Percentiles rank a stretch among this genome's conserved stretches.
phyloP scores from a whole-genome alignment of 2,888 invertebrate species.

The Caenorhabditis japonica region DNA sequence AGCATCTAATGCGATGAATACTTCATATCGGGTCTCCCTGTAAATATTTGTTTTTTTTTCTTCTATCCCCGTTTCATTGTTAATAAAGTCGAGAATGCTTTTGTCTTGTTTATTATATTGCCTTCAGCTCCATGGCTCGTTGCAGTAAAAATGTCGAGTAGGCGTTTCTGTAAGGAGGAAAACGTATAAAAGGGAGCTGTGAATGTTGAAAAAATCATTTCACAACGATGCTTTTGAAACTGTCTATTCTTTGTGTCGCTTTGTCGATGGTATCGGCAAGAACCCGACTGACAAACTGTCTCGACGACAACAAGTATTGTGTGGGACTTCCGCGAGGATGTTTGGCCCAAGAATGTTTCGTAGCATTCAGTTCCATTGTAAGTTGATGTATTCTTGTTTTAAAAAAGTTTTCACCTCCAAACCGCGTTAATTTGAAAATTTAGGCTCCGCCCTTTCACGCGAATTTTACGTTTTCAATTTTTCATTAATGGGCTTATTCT shows the following conservation, averaged over 20 bases:
- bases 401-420: too few relatives aligned
- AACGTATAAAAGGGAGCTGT: slow-evolving; percentile 2
- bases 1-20: slow-evolving; percentile 29
- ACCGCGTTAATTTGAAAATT: too few relatives aligned
- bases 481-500: too few relatives aligned
- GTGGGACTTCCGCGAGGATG: slow-evolving; percentile 43
- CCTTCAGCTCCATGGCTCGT: slow-evolving; percentile 2
- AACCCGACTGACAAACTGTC: slow-evolving; percentile 34
- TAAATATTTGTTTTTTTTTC: not conserved
- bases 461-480: too few relatives aligned
- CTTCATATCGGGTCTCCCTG: slow-evolving; percentile 5
- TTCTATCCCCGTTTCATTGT: not conserved
- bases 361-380: slow-evolving; percentile 33
- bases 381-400: not conserved
- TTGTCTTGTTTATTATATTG: slow-evolving; percentile 1
- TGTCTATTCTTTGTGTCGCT: slow-evolving; percentile 12
- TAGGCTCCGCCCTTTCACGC: too few relatives aligned
- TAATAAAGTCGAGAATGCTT: slow-evolving; percentile 17
- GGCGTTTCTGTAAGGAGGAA: too few relatives aligned
- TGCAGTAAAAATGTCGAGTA: slow-evolving; percentile 2
- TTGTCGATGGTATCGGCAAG: slow-evolving; percentile 11
- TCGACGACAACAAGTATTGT: slow-evolving; percentile 40
- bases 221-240: slow-evolving; percentile 28
- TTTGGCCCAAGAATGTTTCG: slow-evolving; percentile 20
- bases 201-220: not conserved